Conservation (phyloP, 2,888 invertebrate genomes). For the Eudemis profundana region DNA sequence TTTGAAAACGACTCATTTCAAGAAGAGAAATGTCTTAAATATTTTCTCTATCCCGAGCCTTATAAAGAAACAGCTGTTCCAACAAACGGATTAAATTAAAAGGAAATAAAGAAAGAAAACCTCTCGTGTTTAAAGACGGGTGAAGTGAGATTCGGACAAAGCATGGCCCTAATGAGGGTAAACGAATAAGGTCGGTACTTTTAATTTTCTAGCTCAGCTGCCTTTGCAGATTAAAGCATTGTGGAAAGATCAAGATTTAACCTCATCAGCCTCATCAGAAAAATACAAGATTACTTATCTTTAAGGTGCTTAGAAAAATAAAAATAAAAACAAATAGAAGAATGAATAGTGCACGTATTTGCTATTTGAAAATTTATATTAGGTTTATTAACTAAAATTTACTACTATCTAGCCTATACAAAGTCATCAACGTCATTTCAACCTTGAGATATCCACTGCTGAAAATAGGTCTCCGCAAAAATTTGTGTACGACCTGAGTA, state of each 20-base stretch:
- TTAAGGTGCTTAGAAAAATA: background rate
- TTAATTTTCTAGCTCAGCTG: constrained; percentile 25
- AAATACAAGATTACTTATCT: background rate
- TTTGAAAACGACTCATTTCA: background rate
- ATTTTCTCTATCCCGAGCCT: constrained; percentile 49
- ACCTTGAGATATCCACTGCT: too few species aligned
- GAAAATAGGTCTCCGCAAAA: too few species aligned
- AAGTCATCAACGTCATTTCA: too few species aligned
- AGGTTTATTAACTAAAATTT: background rate
- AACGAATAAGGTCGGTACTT: constrained; percentile 30
- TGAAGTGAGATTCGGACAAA: constrained; percentile 31
- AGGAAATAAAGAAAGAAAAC: constrained; percentile 53
- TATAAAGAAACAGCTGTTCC: constrained; percentile 70
- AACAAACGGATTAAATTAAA: constrained; percentile 75
- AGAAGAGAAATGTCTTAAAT: background rate
- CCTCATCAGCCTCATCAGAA: constrained; percentile 1
- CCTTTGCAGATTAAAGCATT: constrained; percentile 31
- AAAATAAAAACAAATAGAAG: background rate
- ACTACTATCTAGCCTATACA: too few species aligned
- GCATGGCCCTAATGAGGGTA: constrained; percentile 28
- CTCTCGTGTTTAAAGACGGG: constrained; percentile 30
- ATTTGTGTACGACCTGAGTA: too few species aligned
- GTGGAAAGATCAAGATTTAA: constrained; percentile 23
- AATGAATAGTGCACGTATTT: background rate
- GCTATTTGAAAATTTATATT: background rate